These are phyloP conservation scores for Vulpes vulpes DNA, from an alignment of 2,113 vertebrate species.

Conservation along the genomic window DNA sequence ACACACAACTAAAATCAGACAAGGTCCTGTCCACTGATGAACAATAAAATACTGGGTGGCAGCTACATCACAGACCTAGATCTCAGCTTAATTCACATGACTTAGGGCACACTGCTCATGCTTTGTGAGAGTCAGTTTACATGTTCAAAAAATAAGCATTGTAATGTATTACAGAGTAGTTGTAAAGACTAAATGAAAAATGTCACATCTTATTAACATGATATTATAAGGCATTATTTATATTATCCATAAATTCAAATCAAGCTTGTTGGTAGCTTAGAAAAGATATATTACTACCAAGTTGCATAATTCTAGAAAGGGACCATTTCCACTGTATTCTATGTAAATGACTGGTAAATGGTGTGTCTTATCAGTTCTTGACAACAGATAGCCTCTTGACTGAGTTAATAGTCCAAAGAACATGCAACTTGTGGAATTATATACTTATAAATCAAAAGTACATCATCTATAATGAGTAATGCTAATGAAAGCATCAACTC, in stretches of 20 bases:
- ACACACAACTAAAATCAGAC: background rate
- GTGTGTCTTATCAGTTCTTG: background rate
- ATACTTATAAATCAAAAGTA: constrained; percentile 2
- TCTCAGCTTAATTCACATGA: background rate
- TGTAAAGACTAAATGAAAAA: constrained; percentile 6
- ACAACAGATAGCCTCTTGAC: background rate
- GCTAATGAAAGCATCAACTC: background rate
- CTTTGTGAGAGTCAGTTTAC: constrained; percentile 12
- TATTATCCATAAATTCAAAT: constrained; percentile 3
- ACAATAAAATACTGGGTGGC: background rate
- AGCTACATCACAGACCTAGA: background rate
- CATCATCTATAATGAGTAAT: background rate
- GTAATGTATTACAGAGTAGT: background rate
- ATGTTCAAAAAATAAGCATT: background rate
- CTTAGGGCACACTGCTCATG: background rate
- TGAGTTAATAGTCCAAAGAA: background rate
- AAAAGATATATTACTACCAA: background rate
- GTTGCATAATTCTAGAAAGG: background rate
- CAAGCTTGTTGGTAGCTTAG: background rate
- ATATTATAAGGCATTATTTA: background rate
- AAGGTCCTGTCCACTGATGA: background rate
- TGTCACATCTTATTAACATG: background rate
- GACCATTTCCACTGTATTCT: background rate
- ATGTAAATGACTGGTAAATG: background rate
- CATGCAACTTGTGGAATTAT: constrained; percentile 8